Conservation (phyloP, 2,888 invertebrate genomes). For the Himalopsyche japonica region DNA sequence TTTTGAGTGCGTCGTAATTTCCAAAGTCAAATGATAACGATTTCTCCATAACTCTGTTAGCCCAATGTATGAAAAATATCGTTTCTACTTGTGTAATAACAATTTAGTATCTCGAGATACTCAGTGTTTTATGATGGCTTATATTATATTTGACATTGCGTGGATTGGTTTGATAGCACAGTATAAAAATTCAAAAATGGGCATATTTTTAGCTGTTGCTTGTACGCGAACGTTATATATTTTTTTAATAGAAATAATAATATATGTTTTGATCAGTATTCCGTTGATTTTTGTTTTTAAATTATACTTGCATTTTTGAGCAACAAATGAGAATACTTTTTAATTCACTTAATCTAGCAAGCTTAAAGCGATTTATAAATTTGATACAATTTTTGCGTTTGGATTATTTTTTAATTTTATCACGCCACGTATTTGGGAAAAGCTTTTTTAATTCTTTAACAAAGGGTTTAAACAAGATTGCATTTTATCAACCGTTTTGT, state of each 20-base stretch:
- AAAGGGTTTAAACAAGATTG: background rate
- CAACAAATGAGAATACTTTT: too few species aligned
- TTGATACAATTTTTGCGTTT: too few species aligned
- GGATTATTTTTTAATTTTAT: too few species aligned
- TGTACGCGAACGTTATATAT: background rate
- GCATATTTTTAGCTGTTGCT: background rate
- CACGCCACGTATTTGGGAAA: too few species aligned
- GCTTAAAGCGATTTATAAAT: too few species aligned
- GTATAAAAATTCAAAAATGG: background rate
- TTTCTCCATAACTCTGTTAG: background rate
- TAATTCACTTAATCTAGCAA: too few species aligned
- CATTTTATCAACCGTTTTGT: background rate
- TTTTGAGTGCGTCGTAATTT: background rate
- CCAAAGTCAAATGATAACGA: background rate
- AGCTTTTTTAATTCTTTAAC: too few species aligned
- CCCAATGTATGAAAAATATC: background rate
- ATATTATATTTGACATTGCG: background rate
- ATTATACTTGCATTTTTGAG: background rate
- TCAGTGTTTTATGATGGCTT: background rate
- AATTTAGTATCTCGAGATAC: background rate
- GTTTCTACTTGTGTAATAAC: background rate
- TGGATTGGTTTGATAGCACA: background rate
- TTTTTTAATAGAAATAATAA: background rate
- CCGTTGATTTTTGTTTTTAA: background rate
- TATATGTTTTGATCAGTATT: background rate